Percentiles rank a stretch among this genome's conserved stretches.
phyloP scores from a whole-genome alignment of 2,888 invertebrate species.

The Hirtodrosophila duncani region DNA sequence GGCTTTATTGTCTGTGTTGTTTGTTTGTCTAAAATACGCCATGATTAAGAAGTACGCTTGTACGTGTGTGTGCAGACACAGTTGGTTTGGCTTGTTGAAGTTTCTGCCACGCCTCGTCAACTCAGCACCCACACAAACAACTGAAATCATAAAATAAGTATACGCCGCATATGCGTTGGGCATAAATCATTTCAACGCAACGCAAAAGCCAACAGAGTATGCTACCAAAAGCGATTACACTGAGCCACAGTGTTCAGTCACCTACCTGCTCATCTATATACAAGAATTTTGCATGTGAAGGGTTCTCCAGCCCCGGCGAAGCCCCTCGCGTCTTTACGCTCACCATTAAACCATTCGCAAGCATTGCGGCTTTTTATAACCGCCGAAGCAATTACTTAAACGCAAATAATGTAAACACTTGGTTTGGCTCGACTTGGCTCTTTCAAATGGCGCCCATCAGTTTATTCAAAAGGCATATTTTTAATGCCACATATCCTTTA shows the following conservation, averaged over 20 bases:
- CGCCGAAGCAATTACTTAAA: constrained; percentile 46
- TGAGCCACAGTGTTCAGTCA: too few species aligned
- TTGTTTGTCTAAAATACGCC: constrained; percentile 24
- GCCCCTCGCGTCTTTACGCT: too few species aligned
- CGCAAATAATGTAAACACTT: constrained; percentile 27
- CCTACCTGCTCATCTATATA: too few species aligned
- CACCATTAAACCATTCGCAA: too few species aligned
- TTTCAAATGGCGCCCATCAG: constrained; percentile 24
- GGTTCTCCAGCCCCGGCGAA: too few species aligned
- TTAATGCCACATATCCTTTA: too few species aligned
- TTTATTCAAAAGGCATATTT: constrained; percentile 17
- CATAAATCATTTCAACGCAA: constrained; percentile 64
- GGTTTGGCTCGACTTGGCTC: constrained; percentile 13
- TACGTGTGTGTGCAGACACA: constrained; percentile 34
- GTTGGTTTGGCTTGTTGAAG: constrained; percentile 51
- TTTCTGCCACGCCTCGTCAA: constrained; percentile 42
- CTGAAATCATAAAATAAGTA: constrained; percentile 56
- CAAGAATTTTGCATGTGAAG: too few species aligned
- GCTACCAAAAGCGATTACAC: too few species aligned
- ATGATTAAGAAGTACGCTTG: constrained; percentile 49
- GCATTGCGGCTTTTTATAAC: constrained; percentile 20
- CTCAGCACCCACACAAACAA: constrained; percentile 23
- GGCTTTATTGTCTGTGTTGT: constrained; percentile 9
- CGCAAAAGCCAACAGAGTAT: too few species aligned
- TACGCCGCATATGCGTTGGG: constrained; percentile 41